Conservation (phyloP, 2,113 vertebrate species). For the Peromyscus californicus region DNA sequence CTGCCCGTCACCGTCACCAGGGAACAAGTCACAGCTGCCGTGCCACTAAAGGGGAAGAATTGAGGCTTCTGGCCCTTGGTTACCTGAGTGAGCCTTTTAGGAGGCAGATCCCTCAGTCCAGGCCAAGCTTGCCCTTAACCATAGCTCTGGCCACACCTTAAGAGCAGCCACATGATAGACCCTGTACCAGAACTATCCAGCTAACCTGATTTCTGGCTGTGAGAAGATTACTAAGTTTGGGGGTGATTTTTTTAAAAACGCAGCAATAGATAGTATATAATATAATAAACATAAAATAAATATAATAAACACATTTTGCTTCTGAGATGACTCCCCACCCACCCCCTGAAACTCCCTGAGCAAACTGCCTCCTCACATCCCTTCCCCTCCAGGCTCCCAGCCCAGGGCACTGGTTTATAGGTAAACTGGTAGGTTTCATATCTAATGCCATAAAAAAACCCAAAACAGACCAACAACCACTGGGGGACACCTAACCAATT, state of each 20-base stretch:
- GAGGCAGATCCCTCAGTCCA: neutral
- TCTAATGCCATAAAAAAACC: neutral
- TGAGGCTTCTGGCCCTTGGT: neutral
- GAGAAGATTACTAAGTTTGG: neutral
- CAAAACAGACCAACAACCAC: neutral
- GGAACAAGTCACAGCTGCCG: neutral
- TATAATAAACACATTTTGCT: neutral
- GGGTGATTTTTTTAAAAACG: neutral
- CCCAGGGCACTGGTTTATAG: neutral
- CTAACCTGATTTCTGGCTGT: neutral
- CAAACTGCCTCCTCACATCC: neutral
- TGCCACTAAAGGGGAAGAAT: neutral
- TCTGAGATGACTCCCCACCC: neutral
- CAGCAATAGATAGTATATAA: neutral
- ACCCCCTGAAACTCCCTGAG: neutral
- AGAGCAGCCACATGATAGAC: neutral
- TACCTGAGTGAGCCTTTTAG: neutral
- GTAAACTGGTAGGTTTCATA: neutral
- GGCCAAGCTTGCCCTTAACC: neutral
- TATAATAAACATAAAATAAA: too few species aligned
- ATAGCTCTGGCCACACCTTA: neutral
- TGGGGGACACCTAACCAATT: neutral
- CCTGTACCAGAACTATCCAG: neutral
- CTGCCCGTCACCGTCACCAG: neutral
- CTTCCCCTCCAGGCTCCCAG: neutral